These are phyloP conservation scores for Pycnonotus jocosus DNA, from an alignment of 2,113 vertebrate genomes.

Conservation along the genomic window DNA sequence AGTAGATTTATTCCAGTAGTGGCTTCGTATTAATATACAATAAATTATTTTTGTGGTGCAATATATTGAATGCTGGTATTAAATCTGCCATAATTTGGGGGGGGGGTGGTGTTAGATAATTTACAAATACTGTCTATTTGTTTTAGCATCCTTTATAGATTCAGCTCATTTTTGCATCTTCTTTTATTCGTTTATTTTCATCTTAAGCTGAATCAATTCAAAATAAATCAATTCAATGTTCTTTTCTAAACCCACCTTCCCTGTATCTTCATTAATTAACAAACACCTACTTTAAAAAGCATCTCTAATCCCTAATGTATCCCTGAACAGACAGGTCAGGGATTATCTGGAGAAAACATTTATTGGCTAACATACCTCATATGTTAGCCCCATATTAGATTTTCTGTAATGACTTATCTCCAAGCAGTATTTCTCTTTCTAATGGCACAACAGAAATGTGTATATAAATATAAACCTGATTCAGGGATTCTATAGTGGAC, in stretches of 20 bases:
- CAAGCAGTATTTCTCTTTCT: background rate
- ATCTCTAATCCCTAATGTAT: constrained; percentile 10
- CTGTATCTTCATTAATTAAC: constrained; percentile 1
- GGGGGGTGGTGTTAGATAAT: background rate
- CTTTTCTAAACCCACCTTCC: background rate
- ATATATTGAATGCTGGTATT: background rate
- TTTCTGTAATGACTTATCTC: constrained; percentile 12
- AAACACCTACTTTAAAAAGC: background rate
- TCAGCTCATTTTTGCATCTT: background rate
- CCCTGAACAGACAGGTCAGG: background rate
- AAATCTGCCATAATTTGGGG: background rate
- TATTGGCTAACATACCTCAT: background rate
- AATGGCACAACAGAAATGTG: background rate
- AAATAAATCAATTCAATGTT: background rate
- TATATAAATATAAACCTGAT: background rate
- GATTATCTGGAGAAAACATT: constrained; percentile 2
- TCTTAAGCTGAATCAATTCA: background rate
- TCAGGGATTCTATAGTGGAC: background rate
- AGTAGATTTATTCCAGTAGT: background rate
- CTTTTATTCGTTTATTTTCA: background rate
- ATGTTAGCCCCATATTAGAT: constrained; percentile 1
- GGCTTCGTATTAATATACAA: background rate
- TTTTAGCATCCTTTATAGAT: background rate
- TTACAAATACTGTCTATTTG: background rate
- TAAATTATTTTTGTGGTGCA: background rate